Evolutionary conservation across 2,797 vertebrate genomes (phyloP), one percentile per base, ranked within the genome.

Genomic region (Macropodus opercularis): DNA sequence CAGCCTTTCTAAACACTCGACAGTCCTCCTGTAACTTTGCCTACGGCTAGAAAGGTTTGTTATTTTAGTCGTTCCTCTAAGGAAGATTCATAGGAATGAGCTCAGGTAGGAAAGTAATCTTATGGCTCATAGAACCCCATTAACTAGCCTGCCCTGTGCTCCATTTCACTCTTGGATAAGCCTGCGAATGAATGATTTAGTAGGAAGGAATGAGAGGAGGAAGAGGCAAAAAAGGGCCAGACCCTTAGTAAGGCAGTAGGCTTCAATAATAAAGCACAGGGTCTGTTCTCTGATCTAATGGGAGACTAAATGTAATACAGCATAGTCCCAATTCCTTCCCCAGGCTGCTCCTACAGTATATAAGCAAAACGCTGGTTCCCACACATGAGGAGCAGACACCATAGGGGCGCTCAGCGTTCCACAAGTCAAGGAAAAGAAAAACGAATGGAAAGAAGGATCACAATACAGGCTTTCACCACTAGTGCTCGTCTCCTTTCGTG

Each of bases 121-220:
- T 84, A 89, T 75, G 88, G 84, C 89, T 90, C 89, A 86, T 90
- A 81, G 86, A 90, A 88, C 85, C 72, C 86, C 80, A 91, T 89
- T 91, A 92, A 89, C 87, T 75, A 86, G 83, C 79, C 65, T 59
- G 72, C 79, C 73, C 75, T 63, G 65, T 86, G 85, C 85, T 88
- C 81, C 77, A 89, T 91, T 90, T 91, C 85, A 87, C 88, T 88
- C 81, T 84, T 48, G 74, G 83, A 88, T 89, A 87, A 83, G 82
- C 82, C 63, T 21, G 64, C 52, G 75, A 86, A 90, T 86, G 63
- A 88, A 86, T 86, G 83, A 89, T 87, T 83, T 78, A 80, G 69
- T 52, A 70, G 60, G 50, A 44, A 72, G 55, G 55, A 31, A 57
- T 17, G 31, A 44, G 64, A 73, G 38, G 46, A 52, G 55, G 8